A percentile compares a stretch with the other conserved stretches of the same genome.
Evolutionary conservation across 2,113 vertebrate genomes (phyloP).

Genomic region (Melanostigma gelatinosum): DNA sequence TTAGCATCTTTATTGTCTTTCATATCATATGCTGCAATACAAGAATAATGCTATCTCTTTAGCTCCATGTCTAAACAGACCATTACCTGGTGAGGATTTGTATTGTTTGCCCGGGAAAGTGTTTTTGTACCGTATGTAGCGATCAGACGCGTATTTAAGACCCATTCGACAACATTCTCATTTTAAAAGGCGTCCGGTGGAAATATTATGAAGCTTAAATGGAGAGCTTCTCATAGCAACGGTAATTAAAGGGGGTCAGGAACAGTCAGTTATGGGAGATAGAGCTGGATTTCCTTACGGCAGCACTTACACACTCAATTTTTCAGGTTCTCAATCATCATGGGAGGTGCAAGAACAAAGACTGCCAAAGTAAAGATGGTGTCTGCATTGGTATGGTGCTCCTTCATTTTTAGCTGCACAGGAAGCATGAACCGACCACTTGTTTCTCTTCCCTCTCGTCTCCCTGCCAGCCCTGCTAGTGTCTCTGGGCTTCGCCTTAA

Average conservation of each 20-base stretch:
- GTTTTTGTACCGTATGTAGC: neutral
- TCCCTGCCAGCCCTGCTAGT: constrained; percentile 28
- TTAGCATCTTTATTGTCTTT: neutral
- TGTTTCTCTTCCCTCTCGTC: constrained; percentile 27
- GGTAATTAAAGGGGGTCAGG: neutral
- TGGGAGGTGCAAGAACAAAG: neutral
- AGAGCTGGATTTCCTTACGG: neutral
- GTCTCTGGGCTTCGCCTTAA: constrained; percentile 45
- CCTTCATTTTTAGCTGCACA: constrained; percentile 24
- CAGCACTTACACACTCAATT: neutral
- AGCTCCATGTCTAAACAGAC: neutral
- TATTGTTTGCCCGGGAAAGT: neutral
- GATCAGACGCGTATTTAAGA: neutral
- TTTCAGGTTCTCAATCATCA: neutral
- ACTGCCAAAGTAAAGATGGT: constrained; percentile 2
- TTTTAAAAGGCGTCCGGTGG: neutral
- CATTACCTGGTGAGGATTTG: neutral
- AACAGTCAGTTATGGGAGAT: neutral
- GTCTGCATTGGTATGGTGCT: neutral
- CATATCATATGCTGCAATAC: neutral
- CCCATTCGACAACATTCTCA: neutral
- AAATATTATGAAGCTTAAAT: constrained; percentile 1
- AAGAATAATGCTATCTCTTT: neutral
- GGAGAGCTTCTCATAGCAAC: neutral
- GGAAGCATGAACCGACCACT: constrained; percentile 36